Base-by-base conservation (phyloP, 1,140 invertebrate species). In the Drosophila pseudoobscura region DNA sequence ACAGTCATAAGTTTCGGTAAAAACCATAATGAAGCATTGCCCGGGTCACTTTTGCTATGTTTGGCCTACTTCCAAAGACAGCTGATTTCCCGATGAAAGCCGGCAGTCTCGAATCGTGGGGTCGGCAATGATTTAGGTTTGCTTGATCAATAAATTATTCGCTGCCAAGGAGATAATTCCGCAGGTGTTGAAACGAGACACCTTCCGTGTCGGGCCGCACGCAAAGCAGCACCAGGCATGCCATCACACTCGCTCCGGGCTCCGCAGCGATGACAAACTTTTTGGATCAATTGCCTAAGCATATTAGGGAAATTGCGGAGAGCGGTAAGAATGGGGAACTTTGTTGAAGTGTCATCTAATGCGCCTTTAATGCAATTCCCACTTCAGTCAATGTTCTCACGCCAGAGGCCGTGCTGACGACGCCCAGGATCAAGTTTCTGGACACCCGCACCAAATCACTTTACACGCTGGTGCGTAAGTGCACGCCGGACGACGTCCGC, bases 401-500 rank as follows among this genome's bases (percentile, higher is more conserved):
- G 1, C 83, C 83, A 17, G 83, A 88, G 35, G 79, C 56, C 20
- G 64, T 88, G 49, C 59, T 88, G 2, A 79, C 75, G 3, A 88
- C 83, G 4, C 83, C 83, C 0, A 75, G 45, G 39, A 11, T 75
- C 0, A 56, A 58, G 7, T 88, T 88, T 26, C 44, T 88, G 61
- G 83, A 88, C 51, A 83, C 83, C 0, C 78, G 83, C 0, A 8
- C 15, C 0, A 22, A 65, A 17, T 44, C 60, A 0, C 44, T 87
- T 39, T 11, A 82, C 24, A 8, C 60, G 1, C 44, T 87, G 26
- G 83, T 88, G 24, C 62, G 50, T 0, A 61, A 39, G 5, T 91
- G 89, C 49, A 78, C 72, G 17, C 87, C 88, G 0, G 73, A 91
- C 15, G 90, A 91, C 75, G 83, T 91, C 11, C 70, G 80, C 22